Base-by-base conservation (phyloP, 2,113 vertebrate species). In the Upupa epops region DNA sequence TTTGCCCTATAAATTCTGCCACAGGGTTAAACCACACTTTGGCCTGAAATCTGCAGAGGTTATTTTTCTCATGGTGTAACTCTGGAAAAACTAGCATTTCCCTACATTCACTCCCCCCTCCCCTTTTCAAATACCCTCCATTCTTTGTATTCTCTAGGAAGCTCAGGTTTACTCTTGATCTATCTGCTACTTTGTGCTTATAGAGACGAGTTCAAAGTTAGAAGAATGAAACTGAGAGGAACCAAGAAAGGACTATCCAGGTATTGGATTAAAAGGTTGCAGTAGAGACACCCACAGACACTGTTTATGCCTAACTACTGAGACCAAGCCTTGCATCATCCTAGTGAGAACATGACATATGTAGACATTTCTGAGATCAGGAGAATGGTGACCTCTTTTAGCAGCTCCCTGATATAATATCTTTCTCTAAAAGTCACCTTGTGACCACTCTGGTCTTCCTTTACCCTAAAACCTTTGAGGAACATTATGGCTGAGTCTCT, bases 1-100 rank as follows among this genome's bases (percentile, higher is more conserved):
- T 96, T 97, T 97, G 94, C 61, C 71, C 88, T 88, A 87, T 91
- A 97, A 97, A 96, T 96, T 95, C 86, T 59, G 94, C 78, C 83
- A 96, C 89, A 72, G 68, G 80, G 74, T 71, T 95, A 83, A 88
- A 83, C 84, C 25, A 65, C 61, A 83, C 21, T 83, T 94, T 54
- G 59, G 69, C 64, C 78, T 89, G n/a, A 71, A 77, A 90, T 84
- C n/a, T 40, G 63, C 66, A 93, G 80, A 68, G 72, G 66, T 22
- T 68, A 25, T 59, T 85, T 60, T 68, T 93, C 88, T 32, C 70
- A 74, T 54, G 36, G 26, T 28, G 10, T 8, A 48, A 36, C 29
- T 54, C 54, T 79, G 71, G 26, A 87, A 85, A 66, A 82, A 20
- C 12, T 26, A 83, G 4, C 25, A 34, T 28, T 55, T 68, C 36